These are phyloP conservation scores for Rousettus leschenaultii DNA, from an alignment of 2,113 vertebrate genomes.

Conservation along the genomic window DNA sequence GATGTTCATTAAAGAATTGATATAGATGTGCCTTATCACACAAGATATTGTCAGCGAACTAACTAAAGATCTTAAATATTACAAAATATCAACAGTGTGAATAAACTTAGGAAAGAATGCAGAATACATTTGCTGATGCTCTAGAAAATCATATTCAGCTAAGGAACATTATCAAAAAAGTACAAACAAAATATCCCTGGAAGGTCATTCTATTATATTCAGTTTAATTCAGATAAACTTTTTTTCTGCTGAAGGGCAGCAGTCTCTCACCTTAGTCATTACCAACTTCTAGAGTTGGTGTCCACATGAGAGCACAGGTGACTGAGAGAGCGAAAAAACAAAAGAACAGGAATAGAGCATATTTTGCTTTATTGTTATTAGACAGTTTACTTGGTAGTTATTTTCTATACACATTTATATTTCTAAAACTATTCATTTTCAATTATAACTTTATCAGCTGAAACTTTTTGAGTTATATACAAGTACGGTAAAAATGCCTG, in stretches of 20 bases:
- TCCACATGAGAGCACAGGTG: not conserved
- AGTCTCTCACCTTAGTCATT: not conserved
- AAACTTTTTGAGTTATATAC: not conserved
- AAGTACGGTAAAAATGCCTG: not conserved
- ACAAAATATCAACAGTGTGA: constrained; percentile 19
- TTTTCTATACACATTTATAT: not conserved
- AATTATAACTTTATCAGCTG: not conserved
- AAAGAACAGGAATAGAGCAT: not conserved
- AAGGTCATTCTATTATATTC: not conserved
- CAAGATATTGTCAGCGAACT: not conserved
- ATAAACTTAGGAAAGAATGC: not conserved
- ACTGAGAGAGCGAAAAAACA: not conserved
- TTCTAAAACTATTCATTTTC: not conserved
- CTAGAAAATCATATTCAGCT: not conserved
- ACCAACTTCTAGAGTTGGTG: not conserved
- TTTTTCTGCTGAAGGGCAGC: not conserved
- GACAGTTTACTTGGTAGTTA: not conserved
- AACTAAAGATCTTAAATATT: not conserved
- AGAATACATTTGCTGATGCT: not conserved
- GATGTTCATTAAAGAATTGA: constrained; percentile 12
- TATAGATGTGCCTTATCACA: not conserved
- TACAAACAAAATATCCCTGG: not conserved
- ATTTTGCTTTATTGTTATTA: not conserved
- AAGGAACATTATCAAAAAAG: not conserved
- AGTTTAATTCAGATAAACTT: not conserved